Percentiles rank a stretch among this genome's conserved stretches.
Evolutionary conservation across 2,797 vertebrate species (phyloP).

Genomic region (Botia kubotai): DNA sequence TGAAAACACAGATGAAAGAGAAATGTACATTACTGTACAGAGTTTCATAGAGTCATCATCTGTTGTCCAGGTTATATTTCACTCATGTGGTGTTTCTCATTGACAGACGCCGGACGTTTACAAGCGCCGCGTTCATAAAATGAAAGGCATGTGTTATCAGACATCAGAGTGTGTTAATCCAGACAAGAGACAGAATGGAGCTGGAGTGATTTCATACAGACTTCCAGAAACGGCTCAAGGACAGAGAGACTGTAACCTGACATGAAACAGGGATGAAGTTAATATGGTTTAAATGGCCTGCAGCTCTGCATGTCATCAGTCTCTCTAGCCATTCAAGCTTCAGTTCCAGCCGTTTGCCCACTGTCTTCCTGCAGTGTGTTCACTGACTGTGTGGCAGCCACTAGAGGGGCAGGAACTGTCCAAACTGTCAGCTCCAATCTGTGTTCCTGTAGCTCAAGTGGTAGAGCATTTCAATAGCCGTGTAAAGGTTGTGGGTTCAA

Average conservation of each 20-base stretch:
- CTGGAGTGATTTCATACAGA: constrained; percentile 24
- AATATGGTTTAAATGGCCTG: constrained; percentile 3
- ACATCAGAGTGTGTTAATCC: constrained; percentile 23
- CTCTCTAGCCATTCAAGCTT: not conserved
- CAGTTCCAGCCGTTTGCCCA: not conserved
- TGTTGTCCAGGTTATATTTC: not conserved
- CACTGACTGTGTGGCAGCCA: not conserved
- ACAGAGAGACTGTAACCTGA: constrained; percentile 23
- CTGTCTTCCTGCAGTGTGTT: not conserved
- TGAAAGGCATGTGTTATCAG: constrained; percentile 3
- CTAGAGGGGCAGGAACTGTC: not conserved
- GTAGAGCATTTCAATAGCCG: too few species aligned
- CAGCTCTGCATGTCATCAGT: not conserved
- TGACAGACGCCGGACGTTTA: not conserved
- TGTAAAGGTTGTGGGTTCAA: too few species aligned
- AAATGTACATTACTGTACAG: too few species aligned
- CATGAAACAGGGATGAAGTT: constrained; percentile 25
- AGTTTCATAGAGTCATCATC: not conserved
- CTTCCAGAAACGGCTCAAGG: constrained; percentile 22
- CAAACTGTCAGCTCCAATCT: not conserved
- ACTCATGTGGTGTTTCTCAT: not conserved
- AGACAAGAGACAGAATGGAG: constrained; percentile 22
- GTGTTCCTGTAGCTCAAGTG: not conserved
- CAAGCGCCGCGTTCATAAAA: not conserved
- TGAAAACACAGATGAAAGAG: too few species aligned